Evolutionary conservation across 1,140 invertebrate genomes (phyloP), one percentile per base, ranked within the genome.

Genomic region (Telenomus remus): DNA sequence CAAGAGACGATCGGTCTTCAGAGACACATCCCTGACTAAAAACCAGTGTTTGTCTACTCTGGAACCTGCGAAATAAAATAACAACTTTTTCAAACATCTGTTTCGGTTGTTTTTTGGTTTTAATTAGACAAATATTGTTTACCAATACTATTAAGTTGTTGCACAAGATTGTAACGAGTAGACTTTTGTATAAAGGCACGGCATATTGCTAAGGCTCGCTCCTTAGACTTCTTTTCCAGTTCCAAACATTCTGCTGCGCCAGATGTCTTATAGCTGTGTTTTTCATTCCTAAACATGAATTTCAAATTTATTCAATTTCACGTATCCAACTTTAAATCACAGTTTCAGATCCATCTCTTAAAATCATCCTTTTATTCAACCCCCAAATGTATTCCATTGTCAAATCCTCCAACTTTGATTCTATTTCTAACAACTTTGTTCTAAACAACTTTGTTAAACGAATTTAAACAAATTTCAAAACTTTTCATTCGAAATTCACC

Each of bases 31-130:
- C 78, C 91, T 91, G 27, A 97, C 93, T 15, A 94, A 91, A 85
- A 97, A 97, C 95, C 96, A 97, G 81, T 96, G 92, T 83, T 96
- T 96, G 83, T 94, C 93, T 46, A 93, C 89, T 72, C 95, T 89
- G 14, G 93, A 95, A 7, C 95, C 92, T 92, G 74, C 8, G 81
- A 44, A 82, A 78, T 4, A 1, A 39, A 39, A 39, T 11, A 1
- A 2, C 3, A 11, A 11, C 9, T 39, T 4, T 9, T 4, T 39
- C 37, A 39, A 39, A 11, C 1, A 39, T n/a, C 9, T n/a, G 9
- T 9, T 39, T 9, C 8, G 9, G 9, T n/a, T 39, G n/a, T 39
- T 11, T 27, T 6, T 27, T 27, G 2, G 19, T 39, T 11, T 39
- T 9, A 9, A 39, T 39, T 4, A 39, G 1, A 39, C 3, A 39